Base-by-base conservation (phyloP, 2,888 invertebrate genomes). In the Lepidocyrtinus sp. region DNA sequence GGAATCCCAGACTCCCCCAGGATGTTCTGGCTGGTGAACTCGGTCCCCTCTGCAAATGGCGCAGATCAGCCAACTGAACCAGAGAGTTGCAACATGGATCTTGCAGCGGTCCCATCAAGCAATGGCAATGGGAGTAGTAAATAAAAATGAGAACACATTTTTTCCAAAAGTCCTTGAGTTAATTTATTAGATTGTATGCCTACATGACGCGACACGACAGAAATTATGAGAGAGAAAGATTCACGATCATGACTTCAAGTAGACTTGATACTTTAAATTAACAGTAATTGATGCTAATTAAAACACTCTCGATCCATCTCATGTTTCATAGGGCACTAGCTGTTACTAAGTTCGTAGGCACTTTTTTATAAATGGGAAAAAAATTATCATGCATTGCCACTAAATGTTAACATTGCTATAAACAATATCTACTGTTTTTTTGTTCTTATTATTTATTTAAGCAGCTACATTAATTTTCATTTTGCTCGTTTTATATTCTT, bases 11-110 rank as follows among this genome's bases (percentile, higher is more conserved):
- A 71, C 24, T 69, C 83, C 21, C 70, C 81, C n/a, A 24, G 79
- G 55, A 83, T 82, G 64, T 75, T 69, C 45, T 83, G 83, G 83
- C 59, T 76, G 7, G 83, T 70, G n/a, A 77, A 78, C 17, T 36
- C 75, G 1, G 76, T 72, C 1, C 9, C 81, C 12, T 59, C 67
- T 5, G 26, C 50, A 0, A 1, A 21, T 7, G 59, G 15, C 3
- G 21, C 1, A 12, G 67, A 21, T 17, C 61, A 70, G 2, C 25
- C 5, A 12, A 46, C 36, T 17, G 80, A 80, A 50, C 80, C 75
- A 70, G 80, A 69, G 25, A 75, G 70, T 62, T 80, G 80, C 64
- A 80, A 80, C 21, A 50, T 71, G 24, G 80, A 80, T 2, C 15
- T 77, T 64, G 70, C 77, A 36, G 64, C 71, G 59, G 77, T 71